Evolutionary conservation across 2,113 vertebrate genomes (phyloP).

Genomic region (Rhinogobius similis): DNA sequence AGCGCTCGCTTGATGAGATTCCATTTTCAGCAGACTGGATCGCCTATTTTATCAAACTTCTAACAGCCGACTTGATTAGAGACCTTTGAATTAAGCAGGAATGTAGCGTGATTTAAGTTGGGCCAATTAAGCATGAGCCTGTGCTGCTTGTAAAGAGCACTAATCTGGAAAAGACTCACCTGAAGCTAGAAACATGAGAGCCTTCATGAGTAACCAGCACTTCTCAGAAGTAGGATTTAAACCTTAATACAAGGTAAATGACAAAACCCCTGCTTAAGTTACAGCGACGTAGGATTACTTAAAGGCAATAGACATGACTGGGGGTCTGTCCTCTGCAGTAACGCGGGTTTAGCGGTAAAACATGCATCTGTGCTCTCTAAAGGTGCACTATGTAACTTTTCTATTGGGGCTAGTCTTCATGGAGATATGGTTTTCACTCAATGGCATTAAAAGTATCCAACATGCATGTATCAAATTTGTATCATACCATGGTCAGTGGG

Average conservation of each 20-base stretch:
- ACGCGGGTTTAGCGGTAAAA: neutral
- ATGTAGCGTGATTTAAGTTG: conserved; percentile 42
- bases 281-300: neutral
- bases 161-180: conserved; percentile 28
- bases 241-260: conserved; percentile 26
- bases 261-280: conserved; percentile 8
- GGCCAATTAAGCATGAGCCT: conserved; percentile 52
- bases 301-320: neutral
- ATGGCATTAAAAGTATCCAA: no score
- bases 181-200: conserved; percentile 26
- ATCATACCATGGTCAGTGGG: no score
- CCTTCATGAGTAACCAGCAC: conserved; percentile 27
- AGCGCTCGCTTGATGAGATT: conserved; percentile 37
- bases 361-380: neutral
- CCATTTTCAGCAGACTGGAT: conserved; percentile 26
- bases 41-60: conserved; percentile 57
- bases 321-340: neutral
- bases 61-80: conserved; percentile 45
- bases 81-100: conserved; percentile 48
- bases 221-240: conserved; percentile 15
- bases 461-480: no score
- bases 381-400: no score
- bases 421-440: no score
- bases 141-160: conserved; percentile 25
- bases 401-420: no score